Evolutionary conservation across 1,140 invertebrate species (phyloP).

Genomic region (Scaptomyza pallida): DNA sequence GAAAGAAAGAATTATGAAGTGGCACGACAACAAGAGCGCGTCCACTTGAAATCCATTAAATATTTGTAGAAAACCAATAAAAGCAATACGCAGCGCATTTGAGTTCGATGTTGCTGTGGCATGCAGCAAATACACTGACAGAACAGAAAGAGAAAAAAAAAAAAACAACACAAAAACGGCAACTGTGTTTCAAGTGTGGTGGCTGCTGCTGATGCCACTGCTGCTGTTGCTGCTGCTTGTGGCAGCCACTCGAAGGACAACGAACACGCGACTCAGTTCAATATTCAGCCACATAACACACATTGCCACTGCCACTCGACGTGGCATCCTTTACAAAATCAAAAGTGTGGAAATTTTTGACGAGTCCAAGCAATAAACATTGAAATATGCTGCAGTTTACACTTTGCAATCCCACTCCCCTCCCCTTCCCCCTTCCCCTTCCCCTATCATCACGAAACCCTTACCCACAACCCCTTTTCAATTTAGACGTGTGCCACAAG

Average conservation of each 20-base stretch:
- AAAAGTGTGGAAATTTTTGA: constrained; percentile 76
- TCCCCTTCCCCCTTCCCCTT: no score
- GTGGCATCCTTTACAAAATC: constrained; percentile 65
- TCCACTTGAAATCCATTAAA: constrained; percentile 82
- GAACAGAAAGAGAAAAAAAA: no score
- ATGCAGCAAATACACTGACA: constrained; percentile 15
- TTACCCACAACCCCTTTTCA: background rate
- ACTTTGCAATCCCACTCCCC: constrained; percentile 13
- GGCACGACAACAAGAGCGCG: constrained; percentile 74
- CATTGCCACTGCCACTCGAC: constrained; percentile 10
- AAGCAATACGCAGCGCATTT: constrained; percentile 48
- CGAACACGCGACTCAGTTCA: constrained; percentile 52
- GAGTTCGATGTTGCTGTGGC: constrained; percentile 26
- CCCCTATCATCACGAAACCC: background rate
- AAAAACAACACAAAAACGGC: constrained; percentile 66
- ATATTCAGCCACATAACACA: constrained; percentile 18
- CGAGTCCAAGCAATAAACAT: constrained; percentile 61
- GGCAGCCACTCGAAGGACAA: constrained; percentile 56
- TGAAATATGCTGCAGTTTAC: constrained; percentile 58
- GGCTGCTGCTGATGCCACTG: constrained; percentile 20
- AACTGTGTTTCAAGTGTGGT: constrained; percentile 64
- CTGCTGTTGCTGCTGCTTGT: constrained; percentile 13
- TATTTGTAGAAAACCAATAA: constrained; percentile 82
- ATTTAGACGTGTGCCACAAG: constrained; percentile 17
- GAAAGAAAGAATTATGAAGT: constrained; percentile 68